Conservation (phyloP, 1,140 invertebrate genomes). For the Trissolcus basalis region DNA sequence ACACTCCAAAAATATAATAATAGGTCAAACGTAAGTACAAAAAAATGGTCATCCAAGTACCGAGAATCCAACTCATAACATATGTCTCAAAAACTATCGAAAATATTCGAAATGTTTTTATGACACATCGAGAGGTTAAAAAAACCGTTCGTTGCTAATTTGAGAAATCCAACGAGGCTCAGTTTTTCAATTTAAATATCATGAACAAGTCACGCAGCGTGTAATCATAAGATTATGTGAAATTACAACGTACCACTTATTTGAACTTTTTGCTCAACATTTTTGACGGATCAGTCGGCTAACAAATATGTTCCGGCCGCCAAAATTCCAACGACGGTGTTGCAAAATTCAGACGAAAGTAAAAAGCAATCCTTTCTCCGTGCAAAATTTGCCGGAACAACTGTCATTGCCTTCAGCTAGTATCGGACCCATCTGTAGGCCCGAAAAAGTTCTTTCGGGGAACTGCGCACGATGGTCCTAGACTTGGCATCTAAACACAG, state of each 20-base stretch:
- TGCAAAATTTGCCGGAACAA: constrained; percentile 35
- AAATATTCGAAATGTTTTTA: not conserved
- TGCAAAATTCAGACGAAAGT: constrained; percentile 19
- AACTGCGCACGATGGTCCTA: constrained; percentile 35
- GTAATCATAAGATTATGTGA: constrained; percentile 26
- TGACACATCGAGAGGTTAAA: not conserved
- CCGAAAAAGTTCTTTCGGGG: constrained; percentile 51
- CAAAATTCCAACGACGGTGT: constrained; percentile 7
- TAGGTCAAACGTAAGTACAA: no score
- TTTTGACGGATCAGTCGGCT: constrained; percentile 4
- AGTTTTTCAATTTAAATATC: constrained; percentile 16
- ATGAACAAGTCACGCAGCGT: constrained; percentile 1
- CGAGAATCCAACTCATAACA: not conserved
- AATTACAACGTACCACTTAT: constrained; percentile 25
- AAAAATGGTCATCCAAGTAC: not conserved
- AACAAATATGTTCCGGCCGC: not conserved
- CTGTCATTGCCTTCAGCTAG: constrained; percentile 57
- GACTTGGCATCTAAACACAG: constrained; percentile 51
- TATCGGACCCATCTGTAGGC: constrained; percentile 51
- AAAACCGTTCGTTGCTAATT: constrained; percentile 4
- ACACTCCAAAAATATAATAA: not conserved
- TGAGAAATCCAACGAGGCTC: constrained; percentile 1
- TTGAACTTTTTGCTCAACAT: constrained; percentile 27
- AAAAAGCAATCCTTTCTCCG: constrained; percentile 17
- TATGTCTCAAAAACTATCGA: not conserved